Percentiles rank a stretch among this genome's conserved stretches.
Conservation (phyloP, 2,888 invertebrate species). For the Tortricodes alternella region DNA sequence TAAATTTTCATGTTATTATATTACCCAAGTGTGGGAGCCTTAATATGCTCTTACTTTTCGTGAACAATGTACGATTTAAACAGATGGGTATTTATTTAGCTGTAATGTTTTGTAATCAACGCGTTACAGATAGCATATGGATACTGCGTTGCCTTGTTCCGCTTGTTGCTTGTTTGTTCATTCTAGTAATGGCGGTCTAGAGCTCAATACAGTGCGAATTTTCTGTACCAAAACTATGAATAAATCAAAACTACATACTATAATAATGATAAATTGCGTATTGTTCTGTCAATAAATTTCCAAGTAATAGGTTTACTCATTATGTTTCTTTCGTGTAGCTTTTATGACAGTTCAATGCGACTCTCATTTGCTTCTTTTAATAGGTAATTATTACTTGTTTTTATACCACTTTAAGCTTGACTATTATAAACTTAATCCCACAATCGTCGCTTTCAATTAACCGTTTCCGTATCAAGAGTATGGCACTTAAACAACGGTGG, state of each 20-base stretch:
- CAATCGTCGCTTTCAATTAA: background rate
- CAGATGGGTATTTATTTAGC: conserved; percentile 19
- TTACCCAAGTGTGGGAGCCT: conserved; percentile 14
- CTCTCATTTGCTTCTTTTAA: background rate
- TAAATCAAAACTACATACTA: background rate
- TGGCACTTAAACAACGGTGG: background rate
- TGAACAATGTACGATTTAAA: conserved; percentile 12
- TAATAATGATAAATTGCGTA: background rate
- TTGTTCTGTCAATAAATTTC: background rate
- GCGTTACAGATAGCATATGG: background rate
- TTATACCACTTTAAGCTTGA: too few species aligned
- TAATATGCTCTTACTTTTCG: conserved; percentile 13
- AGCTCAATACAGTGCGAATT: background rate
- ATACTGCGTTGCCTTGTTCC: background rate
- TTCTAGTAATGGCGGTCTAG: background rate
- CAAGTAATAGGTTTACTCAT: background rate
- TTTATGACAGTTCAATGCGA: background rate
- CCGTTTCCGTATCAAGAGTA: conserved; percentile 1
- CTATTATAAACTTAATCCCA: background rate
- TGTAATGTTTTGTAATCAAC: conserved; percentile 5
- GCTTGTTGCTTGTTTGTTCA: background rate
- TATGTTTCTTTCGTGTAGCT: background rate
- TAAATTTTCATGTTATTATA: conserved; percentile 14
- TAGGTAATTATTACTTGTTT: too few species aligned
- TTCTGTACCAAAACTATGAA: background rate